phyloP scores from a whole-genome alignment of 2,888 invertebrate species.

The Amaurobius ferox region DNA sequence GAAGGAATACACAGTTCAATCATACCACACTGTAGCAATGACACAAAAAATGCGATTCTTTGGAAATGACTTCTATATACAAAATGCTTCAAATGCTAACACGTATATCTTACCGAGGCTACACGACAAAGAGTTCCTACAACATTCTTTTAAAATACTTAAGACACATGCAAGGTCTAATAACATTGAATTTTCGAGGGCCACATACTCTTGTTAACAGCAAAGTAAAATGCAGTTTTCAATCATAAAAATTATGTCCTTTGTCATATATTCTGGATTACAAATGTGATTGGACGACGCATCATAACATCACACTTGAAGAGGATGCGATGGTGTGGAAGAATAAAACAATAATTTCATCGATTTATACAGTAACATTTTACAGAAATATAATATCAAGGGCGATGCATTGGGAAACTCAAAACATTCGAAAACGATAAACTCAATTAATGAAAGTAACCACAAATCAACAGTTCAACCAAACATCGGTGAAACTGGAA shows the following conservation, averaged over 20 bases:
- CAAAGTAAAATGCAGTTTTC: background rate
- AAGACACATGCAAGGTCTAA: conserved; percentile 36
- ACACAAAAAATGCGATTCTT: conserved; percentile 29
- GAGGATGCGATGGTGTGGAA: background rate
- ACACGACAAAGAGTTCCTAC: conserved; percentile 43
- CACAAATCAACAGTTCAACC: too few species aligned
- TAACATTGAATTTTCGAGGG: conserved; percentile 21
- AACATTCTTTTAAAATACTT: conserved; percentile 53
- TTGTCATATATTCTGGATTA: conserved; percentile 36
- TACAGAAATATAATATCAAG: too few species aligned
- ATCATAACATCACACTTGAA: conserved; percentile 29
- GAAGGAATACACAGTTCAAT: background rate
- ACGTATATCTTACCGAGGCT: conserved; percentile 19
- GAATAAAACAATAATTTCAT: too few species aligned
- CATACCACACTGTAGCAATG: background rate
- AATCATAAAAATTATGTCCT: background rate
- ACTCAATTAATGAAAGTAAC: too few species aligned
- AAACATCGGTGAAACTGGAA: too few species aligned
- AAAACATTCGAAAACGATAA: too few species aligned
- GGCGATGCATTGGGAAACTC: too few species aligned
- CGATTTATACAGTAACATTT: too few species aligned
- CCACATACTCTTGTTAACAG: background rate
- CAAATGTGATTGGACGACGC: conserved; percentile 65
- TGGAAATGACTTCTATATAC: conserved; percentile 47
- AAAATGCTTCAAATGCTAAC: conserved; percentile 35